Conservation (phyloP, 37 sponge, comb jelly and placozoan species). For the Ephydatia muelleri region DNA sequence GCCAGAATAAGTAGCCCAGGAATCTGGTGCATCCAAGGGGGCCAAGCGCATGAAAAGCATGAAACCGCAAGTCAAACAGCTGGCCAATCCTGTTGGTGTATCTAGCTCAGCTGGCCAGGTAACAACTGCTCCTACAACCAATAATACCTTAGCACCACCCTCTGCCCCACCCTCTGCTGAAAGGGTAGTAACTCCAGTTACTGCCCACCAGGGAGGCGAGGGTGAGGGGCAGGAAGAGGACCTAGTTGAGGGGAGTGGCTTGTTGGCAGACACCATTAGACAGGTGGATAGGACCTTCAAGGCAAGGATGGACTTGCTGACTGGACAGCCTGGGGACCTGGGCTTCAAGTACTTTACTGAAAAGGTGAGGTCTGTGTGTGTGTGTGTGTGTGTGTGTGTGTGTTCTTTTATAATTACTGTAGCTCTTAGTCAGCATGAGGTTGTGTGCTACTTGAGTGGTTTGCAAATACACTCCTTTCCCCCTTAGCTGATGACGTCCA, state of each 20-base stretch:
- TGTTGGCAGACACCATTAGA: slow-evolving; percentile 61
- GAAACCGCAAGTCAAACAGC: slow-evolving; percentile 12
- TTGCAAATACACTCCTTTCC: neutral
- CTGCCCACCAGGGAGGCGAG: neutral
- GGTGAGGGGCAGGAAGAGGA: slow-evolving; percentile 5
- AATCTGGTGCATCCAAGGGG: neutral
- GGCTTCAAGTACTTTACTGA: slow-evolving; percentile 69
- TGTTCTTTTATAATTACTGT: no score
- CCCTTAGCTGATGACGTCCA: slow-evolving; percentile 65
- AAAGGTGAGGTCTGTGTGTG: slow-evolving; percentile 30
- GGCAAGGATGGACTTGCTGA: slow-evolving; percentile 40
- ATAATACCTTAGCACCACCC: neutral
- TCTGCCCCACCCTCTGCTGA: neutral
- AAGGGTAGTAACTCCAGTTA: neutral
- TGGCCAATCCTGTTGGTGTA: neutral
- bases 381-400: neutral
- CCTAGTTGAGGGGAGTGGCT: slow-evolving; percentile 38
- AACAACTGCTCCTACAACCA: neutral
- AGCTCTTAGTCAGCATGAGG: no score
- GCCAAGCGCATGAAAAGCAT: neutral
- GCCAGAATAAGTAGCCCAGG: neutral
- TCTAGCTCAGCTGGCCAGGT: neutral
- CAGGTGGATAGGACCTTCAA: slow-evolving; percentile 28
- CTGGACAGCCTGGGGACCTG: slow-evolving; percentile 55
- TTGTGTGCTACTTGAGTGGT: no score